These are phyloP conservation scores for Bradypodion pumilum DNA, from an alignment of 2,797 vertebrate genomes.

Conservation along the genomic window DNA sequence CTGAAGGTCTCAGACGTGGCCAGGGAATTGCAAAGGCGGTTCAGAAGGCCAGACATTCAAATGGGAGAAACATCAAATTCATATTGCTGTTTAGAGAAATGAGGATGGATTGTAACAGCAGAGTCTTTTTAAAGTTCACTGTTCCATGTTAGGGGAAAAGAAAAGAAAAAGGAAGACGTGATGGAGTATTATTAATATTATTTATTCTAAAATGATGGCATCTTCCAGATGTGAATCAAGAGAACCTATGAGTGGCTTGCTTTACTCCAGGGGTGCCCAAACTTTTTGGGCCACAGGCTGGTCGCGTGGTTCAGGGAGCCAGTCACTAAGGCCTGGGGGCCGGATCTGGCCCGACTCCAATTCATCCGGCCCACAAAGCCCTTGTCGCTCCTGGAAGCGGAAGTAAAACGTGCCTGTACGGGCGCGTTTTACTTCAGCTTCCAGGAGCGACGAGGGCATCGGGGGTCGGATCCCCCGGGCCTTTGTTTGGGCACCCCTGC, in stretches of 20 bases:
- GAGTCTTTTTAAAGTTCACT: slow-evolving; percentile 2
- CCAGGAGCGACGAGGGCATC: no score
- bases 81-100: slow-evolving; percentile 24
- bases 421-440: no score
- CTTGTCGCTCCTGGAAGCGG: no score
- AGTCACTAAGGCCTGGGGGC: no score
- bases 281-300: no score
- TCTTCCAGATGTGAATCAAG: background rate
- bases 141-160: background rate
- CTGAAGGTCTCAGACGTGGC: slow-evolving; percentile 36
- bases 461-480: no score
- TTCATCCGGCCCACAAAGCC: no score
- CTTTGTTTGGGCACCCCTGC: background rate
- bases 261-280: no score
- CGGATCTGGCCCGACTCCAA: no score
- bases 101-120: background rate
- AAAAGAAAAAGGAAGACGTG: background rate
- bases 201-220: background rate
- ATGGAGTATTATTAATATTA: background rate
- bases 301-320: no score
- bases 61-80: slow-evolving; percentile 28
- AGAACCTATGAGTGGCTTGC: background rate
- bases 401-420: no score
- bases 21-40: slow-evolving; percentile 1
- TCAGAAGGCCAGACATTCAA: slow-evolving; percentile 13